Evolutionary conservation across 1,140 invertebrate genomes (phyloP), one percentile per base, ranked within the genome.

Genomic region (Calliphora vicina): DNA sequence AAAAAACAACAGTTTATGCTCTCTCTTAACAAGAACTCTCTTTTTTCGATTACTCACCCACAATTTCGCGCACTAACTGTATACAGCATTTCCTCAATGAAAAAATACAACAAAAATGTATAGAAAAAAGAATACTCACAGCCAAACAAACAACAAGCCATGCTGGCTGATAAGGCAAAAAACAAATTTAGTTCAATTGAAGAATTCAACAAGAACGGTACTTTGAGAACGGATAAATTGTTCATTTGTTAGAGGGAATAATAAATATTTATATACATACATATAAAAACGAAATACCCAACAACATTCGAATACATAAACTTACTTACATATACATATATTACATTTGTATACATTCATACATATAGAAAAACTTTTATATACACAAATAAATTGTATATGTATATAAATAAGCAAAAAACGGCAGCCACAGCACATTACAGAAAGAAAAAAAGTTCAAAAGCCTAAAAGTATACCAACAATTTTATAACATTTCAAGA

Each of bases 381-480:
- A 76, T 76, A 76, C n/a, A 57, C 50, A 57, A 29, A 76, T 6
- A 72, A 72, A 72, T 25, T 72, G 35, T 78, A 43, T 78, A 76
- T 25, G 20, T 78, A 42, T 29, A 42, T 17, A 76, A n/a, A 76
- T 4, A 78, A 78, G 35, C 42, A 17, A 78, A 23, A 43, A 42
- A 42, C 35, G 5, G 35, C 35, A 35, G 35, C 35, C 29, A 29
- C 29, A 29, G 29, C 29, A 8, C 8, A 29, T 29, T 35, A 35
- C 35, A 8, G 35, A 35, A 10, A 35, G 10, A n/a, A 23, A 78
- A 43, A 25, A 43, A 20, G 74, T 23, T 45, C 17, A 20, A 25
- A 43, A 78, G 74, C 74, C 74, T 78, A 43, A 78, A 78, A 43
- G 74, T 78, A 78, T 78, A 78, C 35, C 20, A 78, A 43, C 27